phyloP scores from a whole-genome alignment of 2,113 vertebrate genomes.

The Limnothrissa miodon region DNA sequence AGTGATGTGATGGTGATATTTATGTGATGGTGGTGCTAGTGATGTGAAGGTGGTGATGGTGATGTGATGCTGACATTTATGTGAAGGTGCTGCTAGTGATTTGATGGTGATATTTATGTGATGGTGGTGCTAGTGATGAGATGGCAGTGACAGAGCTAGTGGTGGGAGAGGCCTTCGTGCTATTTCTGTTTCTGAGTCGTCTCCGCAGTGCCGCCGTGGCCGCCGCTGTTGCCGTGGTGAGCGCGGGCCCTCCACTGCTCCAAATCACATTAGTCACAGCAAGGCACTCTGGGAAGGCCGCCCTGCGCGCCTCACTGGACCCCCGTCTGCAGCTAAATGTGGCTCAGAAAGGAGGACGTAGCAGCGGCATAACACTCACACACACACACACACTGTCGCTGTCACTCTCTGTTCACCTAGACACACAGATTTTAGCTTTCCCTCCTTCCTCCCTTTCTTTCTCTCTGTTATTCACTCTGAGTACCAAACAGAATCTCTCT shows the following conservation, averaged over 20 bases:
- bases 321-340: background rate
- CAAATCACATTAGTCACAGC: constrained; percentile 14
- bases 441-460: background rate
- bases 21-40: background rate
- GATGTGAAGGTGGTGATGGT: background rate
- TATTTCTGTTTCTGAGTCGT: background rate
- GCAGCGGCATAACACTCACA: background rate
- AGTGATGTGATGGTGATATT: too few species aligned
- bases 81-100: too few species aligned
- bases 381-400: background rate
- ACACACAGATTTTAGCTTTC: background rate
- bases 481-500: background rate
- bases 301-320: background rate
- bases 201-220: background rate
- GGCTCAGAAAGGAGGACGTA: background rate
- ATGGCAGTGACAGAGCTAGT: background rate
- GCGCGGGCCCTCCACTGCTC: background rate
- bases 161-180: background rate
- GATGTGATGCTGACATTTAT: too few species aligned
- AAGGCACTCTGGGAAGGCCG: background rate
- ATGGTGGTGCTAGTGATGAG: background rate
- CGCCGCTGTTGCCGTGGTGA: background rate
- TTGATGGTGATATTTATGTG: too few species aligned
- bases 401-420: background rate
- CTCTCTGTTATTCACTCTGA: background rate